Evolutionary conservation across 2,888 invertebrate genomes (phyloP), one percentile per base, ranked within the genome.

Genomic region (Ophioninae sp.): DNA sequence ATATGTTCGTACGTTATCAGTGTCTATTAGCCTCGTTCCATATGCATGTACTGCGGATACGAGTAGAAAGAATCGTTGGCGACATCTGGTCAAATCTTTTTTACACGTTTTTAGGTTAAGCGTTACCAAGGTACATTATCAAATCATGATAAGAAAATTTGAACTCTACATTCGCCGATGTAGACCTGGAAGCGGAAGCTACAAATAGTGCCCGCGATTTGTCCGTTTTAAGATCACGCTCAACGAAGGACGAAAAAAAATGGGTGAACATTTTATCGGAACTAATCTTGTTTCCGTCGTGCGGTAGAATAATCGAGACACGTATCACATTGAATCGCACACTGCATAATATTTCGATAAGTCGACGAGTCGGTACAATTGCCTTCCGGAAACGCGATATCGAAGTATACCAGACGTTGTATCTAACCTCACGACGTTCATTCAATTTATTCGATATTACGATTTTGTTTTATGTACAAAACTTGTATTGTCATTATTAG

Each of bases 1-100:
- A 75, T 62, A 78, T 83, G 74, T 64, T 73, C 79, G 68, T 76
- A 30, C 69, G 83, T 88, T 90, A 87, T 86, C 87, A 41, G 67
- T 77, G 20, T 79, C 83, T 87, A 88, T 90, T 89, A 88, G 86
- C 87, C 88, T 85, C 86, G 86, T 88, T 89, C 81, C 86, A 86
- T 86, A 87, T 75, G 85, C 81, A 77, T 72, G 73, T 13, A 69
- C 21, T 30, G n/a, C 76, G 20, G 17, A 7, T 62, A 56, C 7
- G 56, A 68, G 70, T 30, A 68, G 41, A 82, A 41, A 64, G 41
- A 65, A 23, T 70, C n/a, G 59, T 41, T 65, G 62, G 68, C 72
- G 68, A 75, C 77, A 79, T 83, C 75, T 77, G 50, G 39, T 41
- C 50, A 56, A 30, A 75, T 20, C 57, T 68, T 79, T 10, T 10